phyloP scores from a whole-genome alignment of 2,797 vertebrate species.

The Hoplostethus atlanticus region DNA sequence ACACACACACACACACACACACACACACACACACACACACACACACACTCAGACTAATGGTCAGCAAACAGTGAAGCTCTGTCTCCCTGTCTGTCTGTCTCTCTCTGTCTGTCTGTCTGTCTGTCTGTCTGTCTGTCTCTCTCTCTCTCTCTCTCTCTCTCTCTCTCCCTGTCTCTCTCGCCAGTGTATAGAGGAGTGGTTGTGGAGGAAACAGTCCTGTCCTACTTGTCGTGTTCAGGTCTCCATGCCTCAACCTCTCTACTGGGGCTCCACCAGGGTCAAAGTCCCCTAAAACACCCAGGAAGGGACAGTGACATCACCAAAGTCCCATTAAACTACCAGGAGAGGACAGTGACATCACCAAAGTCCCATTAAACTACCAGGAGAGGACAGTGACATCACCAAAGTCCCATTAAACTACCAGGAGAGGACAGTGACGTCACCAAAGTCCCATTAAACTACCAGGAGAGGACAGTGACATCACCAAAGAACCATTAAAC shows the following conservation, averaged over 20 bases:
- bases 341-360: neutral
- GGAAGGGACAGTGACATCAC: neutral
- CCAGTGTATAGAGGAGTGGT: conserved; percentile 80
- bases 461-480: no score
- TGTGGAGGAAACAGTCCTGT: conserved; percentile 80
- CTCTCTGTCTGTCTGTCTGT: conserved; percentile 3
- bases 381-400: neutral
- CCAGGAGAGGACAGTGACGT: neutral
- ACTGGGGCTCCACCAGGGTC: conserved; percentile 71
- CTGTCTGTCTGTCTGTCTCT: conserved; percentile 15
- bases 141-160: neutral
- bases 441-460: neutral
- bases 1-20: conserved; percentile 29
- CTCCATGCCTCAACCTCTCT: conserved; percentile 65
- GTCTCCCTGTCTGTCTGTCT: neutral
- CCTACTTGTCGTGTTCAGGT: conserved; percentile 74
- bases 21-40: conserved; percentile 12
- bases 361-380: neutral
- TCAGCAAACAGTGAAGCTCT: no score
- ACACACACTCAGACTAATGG: neutral
- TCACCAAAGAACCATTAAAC: no score
- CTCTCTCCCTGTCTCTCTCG: conserved; percentile 27
- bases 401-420: neutral
- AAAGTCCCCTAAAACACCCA: conserved; percentile 67
- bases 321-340: neutral